These are phyloP conservation scores for Halesus radiatus DNA, from an alignment of 1,140 invertebrate genomes.

Conservation along the genomic window DNA sequence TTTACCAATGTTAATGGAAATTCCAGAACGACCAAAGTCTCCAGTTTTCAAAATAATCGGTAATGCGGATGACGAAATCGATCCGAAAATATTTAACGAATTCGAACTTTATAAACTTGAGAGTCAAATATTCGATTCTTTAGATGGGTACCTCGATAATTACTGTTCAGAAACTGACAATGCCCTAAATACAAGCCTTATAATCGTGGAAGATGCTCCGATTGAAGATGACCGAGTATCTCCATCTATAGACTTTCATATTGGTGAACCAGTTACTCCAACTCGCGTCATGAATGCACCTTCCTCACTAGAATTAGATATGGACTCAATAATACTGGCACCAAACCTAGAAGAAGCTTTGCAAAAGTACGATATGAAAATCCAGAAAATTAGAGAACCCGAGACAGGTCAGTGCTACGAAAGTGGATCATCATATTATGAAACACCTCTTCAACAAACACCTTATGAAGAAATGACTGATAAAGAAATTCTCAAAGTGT, in stretches of 20 bases:
- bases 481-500: conserved; percentile 53
- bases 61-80: conserved; percentile 57
- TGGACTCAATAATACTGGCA: conserved; percentile 60
- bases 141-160: conserved; percentile 58
- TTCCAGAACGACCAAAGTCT: conserved; percentile 59
- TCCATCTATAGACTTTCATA: conserved; percentile 63
- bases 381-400: conserved; percentile 48
- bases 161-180: conserved; percentile 32
- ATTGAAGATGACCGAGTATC: conserved; percentile 51
- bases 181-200: conserved; percentile 12
- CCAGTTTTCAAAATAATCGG: conserved; percentile 64
- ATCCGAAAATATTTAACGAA: conserved; percentile 60
- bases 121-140: conserved; percentile 43
- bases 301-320: conserved; percentile 58
- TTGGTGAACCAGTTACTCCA: conserved; percentile 68
- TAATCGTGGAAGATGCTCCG: background rate
- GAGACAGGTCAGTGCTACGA: conserved; percentile 36
- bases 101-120: conserved; percentile 50
- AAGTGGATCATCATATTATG: conserved; percentile 31
- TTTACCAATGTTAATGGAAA: conserved; percentile 21
- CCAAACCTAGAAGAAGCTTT: conserved; percentile 56
- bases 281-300: conserved; percentile 61
- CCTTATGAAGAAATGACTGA: conserved; percentile 56
- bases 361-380: conserved; percentile 50
- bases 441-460: conserved; percentile 39